Percentiles rank a stretch among this genome's conserved stretches.
phyloP scores from a whole-genome alignment of 2,113 vertebrate species.

The Myrmecobius fasciatus region DNA sequence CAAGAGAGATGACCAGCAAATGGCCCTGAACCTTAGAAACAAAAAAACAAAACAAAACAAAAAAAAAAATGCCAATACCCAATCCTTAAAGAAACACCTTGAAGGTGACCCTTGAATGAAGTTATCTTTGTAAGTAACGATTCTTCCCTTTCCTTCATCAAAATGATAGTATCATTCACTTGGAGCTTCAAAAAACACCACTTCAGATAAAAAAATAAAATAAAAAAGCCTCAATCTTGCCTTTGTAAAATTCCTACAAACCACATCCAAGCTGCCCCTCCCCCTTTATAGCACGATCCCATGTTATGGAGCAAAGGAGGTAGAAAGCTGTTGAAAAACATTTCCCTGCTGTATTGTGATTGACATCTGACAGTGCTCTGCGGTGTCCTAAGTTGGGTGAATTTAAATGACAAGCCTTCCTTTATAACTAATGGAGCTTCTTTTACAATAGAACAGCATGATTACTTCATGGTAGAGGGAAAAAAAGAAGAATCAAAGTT shows the following conservation, averaged over 20 bases:
- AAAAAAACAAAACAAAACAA: conserved; percentile 22
- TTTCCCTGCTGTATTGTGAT: conserved; percentile 86
- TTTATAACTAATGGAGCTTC: conserved; percentile 86
- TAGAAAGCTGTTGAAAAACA: conserved; percentile 88
- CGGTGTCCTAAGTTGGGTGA: conserved; percentile 87
- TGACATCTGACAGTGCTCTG: conserved; percentile 87
- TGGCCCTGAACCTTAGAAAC: conserved; percentile 53
- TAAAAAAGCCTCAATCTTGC: conserved; percentile 76
- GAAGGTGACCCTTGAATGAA: conserved; percentile 77
- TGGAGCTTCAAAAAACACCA: conserved; percentile 76
- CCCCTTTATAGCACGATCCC: conserved; percentile 83
- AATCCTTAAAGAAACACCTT: conserved; percentile 62
- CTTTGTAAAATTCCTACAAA: conserved; percentile 79
- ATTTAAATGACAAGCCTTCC: conserved; percentile 89
- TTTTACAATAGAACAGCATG: conserved; percentile 88
- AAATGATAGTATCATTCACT: conserved; percentile 80
- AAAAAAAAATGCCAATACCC: conserved; percentile 66
- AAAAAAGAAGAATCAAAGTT: conserved; percentile 87
- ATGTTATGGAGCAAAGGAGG: conserved; percentile 84
- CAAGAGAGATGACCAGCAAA: conserved; percentile 60
- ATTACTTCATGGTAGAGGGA: conserved; percentile 79
- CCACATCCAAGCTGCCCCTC: conserved; percentile 75
- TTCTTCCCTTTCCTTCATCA: conserved; percentile 72
- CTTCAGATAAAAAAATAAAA: conserved; percentile 71
- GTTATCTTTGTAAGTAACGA: conserved; percentile 78